Evolutionary conservation across 2,113 vertebrate species (phyloP).

Genomic region (Ctenomys sociabilis): DNA sequence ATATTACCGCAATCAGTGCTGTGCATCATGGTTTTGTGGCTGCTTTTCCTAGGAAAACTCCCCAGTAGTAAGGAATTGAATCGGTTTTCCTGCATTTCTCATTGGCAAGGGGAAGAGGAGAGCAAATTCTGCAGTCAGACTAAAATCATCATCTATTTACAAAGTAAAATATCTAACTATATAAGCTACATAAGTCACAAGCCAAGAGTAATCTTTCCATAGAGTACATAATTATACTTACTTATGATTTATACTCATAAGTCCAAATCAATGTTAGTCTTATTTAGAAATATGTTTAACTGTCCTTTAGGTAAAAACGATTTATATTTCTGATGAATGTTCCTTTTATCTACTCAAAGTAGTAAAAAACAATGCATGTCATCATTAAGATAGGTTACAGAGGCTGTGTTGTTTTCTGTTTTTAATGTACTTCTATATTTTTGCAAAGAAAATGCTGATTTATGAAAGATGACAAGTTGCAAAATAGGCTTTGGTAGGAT

Average conservation of each 20-base stretch:
- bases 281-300: constrained; percentile 36
- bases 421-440: constrained; percentile 53
- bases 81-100: constrained; percentile 52
- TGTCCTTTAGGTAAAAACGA: constrained; percentile 53
- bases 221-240: constrained; percentile 57
- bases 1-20: background rate
- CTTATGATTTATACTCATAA: constrained; percentile 66
- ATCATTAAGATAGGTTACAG: constrained; percentile 66
- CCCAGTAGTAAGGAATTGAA: background rate
- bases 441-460: constrained; percentile 64
- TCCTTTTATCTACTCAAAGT: constrained; percentile 59
- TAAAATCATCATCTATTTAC: constrained; percentile 51
- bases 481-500: constrained; percentile 67
- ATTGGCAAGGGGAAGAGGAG: constrained; percentile 21
- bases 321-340: constrained; percentile 57
- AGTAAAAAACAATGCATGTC: constrained; percentile 61
- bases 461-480: constrained; percentile 73
- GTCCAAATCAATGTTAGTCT: constrained; percentile 47
- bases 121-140: constrained; percentile 32
- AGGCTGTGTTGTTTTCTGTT: constrained; percentile 44
- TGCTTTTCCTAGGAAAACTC: background rate
- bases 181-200: constrained; percentile 68
- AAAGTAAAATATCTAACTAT: constrained; percentile 51
- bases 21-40: background rate
- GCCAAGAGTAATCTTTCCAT: constrained; percentile 42